Conservation (phyloP, 1,140 invertebrate species). For the Drosophila elegans region DNA sequence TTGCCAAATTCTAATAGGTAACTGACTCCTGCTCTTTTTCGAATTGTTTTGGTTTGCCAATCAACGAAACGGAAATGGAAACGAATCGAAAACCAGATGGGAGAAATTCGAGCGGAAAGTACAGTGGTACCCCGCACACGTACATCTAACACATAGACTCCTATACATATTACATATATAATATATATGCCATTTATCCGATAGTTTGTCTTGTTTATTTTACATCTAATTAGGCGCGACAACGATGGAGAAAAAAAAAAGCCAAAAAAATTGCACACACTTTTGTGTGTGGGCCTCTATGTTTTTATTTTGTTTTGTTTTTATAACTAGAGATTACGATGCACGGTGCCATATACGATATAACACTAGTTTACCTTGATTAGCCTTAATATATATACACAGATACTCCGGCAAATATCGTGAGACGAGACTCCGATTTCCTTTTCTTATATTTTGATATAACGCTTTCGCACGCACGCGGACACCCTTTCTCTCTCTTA, state of each 20-base stretch:
- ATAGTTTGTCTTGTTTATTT: slow-evolving; percentile 55
- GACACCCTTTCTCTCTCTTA: slow-evolving; percentile 1
- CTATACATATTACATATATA: slow-evolving; percentile 49
- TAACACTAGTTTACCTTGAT: slow-evolving; percentile 63
- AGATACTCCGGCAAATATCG: slow-evolving; percentile 29
- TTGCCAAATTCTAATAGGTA: slow-evolving; percentile 84
- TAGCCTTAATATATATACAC: slow-evolving; percentile 62
- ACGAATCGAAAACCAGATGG: slow-evolving; percentile 45
- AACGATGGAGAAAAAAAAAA: slow-evolving; percentile 55
- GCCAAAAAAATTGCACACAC: slow-evolving; percentile 26
- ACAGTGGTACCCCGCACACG: slow-evolving; percentile 49
- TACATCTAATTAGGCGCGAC: slow-evolving; percentile 61
- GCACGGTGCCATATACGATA: slow-evolving; percentile 51
- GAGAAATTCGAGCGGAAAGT: slow-evolving; percentile 41
- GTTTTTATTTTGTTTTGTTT: slow-evolving; percentile 9
- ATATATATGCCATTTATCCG: slow-evolving; percentile 25
- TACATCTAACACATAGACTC: slow-evolving; percentile 36
- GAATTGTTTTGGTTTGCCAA: slow-evolving; percentile 78
- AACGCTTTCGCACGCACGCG: slow-evolving; percentile 42
- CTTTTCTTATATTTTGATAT: slow-evolving; percentile 16
- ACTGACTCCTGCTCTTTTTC: slow-evolving; percentile 84
- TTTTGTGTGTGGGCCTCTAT: slow-evolving; percentile 14
- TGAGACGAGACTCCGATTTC: not conserved
- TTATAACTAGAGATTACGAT: slow-evolving; percentile 49
- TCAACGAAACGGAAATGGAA: slow-evolving; percentile 66